phyloP scores from a whole-genome alignment of 2,113 vertebrate species.

The Anoplopoma fimbria region DNA sequence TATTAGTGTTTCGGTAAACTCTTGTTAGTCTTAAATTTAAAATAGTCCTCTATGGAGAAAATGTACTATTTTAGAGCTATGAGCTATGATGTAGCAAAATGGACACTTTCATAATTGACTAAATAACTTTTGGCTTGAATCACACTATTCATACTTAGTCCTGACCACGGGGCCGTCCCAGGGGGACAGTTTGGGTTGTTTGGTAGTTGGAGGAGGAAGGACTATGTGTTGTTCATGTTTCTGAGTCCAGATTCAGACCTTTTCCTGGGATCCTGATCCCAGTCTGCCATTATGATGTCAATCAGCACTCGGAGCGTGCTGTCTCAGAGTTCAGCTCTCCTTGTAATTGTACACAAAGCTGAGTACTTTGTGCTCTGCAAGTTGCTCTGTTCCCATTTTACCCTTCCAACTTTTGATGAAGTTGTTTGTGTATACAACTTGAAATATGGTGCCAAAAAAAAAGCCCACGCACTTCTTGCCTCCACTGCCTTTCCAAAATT shows the following conservation, averaged over 20 bases:
- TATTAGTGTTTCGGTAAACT: too few species aligned
- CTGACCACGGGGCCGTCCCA: slow-evolving; percentile 4
- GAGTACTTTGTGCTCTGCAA: slow-evolving; percentile 2
- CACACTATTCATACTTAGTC: not conserved
- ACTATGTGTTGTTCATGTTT: not conserved
- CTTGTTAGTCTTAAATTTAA: too few species aligned
- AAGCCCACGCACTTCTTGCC: slow-evolving; percentile 11
- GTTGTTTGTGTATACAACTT: slow-evolving; percentile 43
- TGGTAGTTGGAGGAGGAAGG: not conserved
- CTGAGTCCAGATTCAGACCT: slow-evolving; percentile 3
- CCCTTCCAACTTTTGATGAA: slow-evolving; percentile 50
- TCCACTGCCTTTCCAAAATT: slow-evolving; percentile 29
- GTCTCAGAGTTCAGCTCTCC: not conserved
- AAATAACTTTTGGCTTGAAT: not conserved
- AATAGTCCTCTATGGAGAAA: not conserved
- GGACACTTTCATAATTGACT: not conserved
- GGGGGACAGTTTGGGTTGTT: not conserved
- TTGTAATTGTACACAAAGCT: slow-evolving; percentile 25
- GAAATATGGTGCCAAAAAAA: slow-evolving; percentile 45
- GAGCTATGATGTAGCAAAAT: not conserved
- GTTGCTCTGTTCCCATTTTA: slow-evolving; percentile 34
- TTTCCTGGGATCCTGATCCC: slow-evolving; percentile 13
- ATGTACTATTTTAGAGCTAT: not conserved
- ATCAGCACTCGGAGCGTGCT: not conserved
- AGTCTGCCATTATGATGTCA: slow-evolving; percentile 10